Conservation (phyloP, 2,113 vertebrate species). For the Syngnathoides biaculeatus region DNA sequence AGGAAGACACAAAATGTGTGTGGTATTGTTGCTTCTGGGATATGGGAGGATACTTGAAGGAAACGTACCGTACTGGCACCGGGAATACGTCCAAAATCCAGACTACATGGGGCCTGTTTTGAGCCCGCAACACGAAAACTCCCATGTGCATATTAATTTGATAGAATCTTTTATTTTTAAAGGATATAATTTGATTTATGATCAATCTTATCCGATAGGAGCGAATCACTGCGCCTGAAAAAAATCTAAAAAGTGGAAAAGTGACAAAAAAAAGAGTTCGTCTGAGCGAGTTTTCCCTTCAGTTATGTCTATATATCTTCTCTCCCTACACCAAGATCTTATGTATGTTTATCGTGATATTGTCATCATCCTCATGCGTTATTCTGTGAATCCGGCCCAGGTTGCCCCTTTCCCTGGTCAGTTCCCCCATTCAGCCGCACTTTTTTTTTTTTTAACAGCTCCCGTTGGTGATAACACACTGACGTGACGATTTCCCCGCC, state of each 20-base stretch:
- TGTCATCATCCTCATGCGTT: neutral
- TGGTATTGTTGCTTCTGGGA: too few relatives aligned
- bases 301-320: neutral
- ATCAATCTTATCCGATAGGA: too few relatives aligned
- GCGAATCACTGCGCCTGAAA: neutral
- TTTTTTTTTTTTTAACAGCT: neutral
- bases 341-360: neutral
- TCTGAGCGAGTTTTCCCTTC: neutral
- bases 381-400: neutral
- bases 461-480: slow-evolving; percentile 31
- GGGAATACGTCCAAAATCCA: too few relatives aligned
- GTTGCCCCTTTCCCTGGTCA: neutral
- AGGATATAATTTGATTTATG: too few relatives aligned
- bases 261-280: neutral
- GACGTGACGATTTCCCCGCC: slow-evolving; percentile 28
- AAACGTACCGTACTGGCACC: too few relatives aligned
- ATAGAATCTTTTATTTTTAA: too few relatives aligned
- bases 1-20: too few relatives aligned
- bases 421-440: neutral
- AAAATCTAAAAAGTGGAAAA: neutral
- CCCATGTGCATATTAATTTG: too few relatives aligned
- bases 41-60: too few relatives aligned
- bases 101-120: too few relatives aligned
- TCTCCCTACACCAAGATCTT: neutral
- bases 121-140: too few relatives aligned